Evolutionary conservation across 2,888 invertebrate genomes (phyloP).

Genomic region (Bombylius major): DNA sequence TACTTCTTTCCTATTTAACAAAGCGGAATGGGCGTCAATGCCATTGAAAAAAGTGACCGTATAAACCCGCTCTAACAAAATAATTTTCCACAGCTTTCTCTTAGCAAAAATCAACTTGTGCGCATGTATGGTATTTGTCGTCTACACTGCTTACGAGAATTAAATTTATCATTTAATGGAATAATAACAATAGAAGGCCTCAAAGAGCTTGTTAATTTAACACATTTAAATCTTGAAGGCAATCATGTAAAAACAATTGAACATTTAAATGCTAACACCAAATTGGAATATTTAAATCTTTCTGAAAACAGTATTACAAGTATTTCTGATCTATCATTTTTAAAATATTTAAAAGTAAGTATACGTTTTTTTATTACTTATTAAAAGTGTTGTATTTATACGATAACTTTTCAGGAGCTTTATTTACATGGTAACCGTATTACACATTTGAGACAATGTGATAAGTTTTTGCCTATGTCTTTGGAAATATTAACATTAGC

Average conservation of each 20-base stretch:
- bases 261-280: slow-evolving; percentile 68
- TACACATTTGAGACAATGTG: slow-evolving; percentile 66
- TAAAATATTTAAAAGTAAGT: slow-evolving; percentile 69
- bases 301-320: slow-evolving; percentile 80
- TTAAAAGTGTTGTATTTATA: neutral
- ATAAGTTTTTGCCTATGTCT: slow-evolving; percentile 65
- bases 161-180: slow-evolving; percentile 78
- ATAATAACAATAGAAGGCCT: slow-evolving; percentile 82
- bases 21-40: no score
- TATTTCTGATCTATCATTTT: slow-evolving; percentile 71
- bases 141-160: slow-evolving; percentile 61
- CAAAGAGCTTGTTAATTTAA: slow-evolving; percentile 67
- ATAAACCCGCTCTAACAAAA: no score
- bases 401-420: slow-evolving; percentile 47
- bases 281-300: slow-evolving; percentile 72
- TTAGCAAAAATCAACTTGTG: slow-evolving; percentile 70
- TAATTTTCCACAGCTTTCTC: slow-evolving; percentile 51
- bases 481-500: slow-evolving; percentile 64
- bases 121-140: slow-evolving; percentile 80
- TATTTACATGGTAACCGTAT: slow-evolving; percentile 78
- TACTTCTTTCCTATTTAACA: no score
- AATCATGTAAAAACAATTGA: slow-evolving; percentile 91
- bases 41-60: no score
- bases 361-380: neutral
- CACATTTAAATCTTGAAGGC: slow-evolving; percentile 70